Conservation (phyloP, 2,888 invertebrate species). For the Nomada ruficornis region DNA sequence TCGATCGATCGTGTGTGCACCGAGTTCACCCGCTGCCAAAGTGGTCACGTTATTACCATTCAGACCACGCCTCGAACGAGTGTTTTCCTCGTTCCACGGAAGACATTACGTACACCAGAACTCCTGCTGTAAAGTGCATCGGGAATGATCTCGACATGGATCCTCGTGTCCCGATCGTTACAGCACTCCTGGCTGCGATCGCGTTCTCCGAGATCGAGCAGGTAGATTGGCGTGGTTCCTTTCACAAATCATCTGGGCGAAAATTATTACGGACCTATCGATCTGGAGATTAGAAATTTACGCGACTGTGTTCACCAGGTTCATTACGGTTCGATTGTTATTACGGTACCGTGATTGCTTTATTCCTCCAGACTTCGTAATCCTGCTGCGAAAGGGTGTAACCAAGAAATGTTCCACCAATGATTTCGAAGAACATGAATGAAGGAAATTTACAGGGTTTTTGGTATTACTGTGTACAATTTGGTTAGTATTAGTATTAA, state of each 20-base stretch:
- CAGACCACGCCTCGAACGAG: slow-evolving; percentile 73
- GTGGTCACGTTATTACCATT: slow-evolving; percentile 65
- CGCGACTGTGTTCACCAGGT: slow-evolving; percentile 15
- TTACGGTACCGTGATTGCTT: slow-evolving; percentile 41
- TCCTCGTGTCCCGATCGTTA: slow-evolving; percentile 34
- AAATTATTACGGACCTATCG: slow-evolving; percentile 27
- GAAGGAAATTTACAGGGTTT: no score
- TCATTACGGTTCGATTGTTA: slow-evolving; percentile 35
- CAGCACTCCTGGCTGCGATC: slow-evolving; percentile 33
- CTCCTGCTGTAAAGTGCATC: slow-evolving; percentile 28
- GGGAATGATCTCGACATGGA: slow-evolving; percentile 53
- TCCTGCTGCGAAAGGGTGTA: no score
- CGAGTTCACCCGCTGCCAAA: slow-evolving; percentile 60
- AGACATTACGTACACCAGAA: slow-evolving; percentile 63
- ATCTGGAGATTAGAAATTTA: slow-evolving; percentile 44
- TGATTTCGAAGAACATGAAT: no score
- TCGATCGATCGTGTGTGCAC: slow-evolving; percentile 26
- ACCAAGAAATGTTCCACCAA: no score
- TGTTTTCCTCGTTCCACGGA: slow-evolving; percentile 77
- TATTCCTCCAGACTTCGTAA: slow-evolving; percentile 11
- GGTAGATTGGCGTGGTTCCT: slow-evolving; percentile 25
- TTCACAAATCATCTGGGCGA: slow-evolving; percentile 2
- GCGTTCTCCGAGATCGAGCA: slow-evolving; percentile 24
- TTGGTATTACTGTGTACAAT: no score
- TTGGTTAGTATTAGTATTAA: no score